Evolutionary conservation across 1,140 invertebrate genomes (phyloP), one percentile per base, ranked within the genome.

Genomic region (Drosophila erecta): DNA sequence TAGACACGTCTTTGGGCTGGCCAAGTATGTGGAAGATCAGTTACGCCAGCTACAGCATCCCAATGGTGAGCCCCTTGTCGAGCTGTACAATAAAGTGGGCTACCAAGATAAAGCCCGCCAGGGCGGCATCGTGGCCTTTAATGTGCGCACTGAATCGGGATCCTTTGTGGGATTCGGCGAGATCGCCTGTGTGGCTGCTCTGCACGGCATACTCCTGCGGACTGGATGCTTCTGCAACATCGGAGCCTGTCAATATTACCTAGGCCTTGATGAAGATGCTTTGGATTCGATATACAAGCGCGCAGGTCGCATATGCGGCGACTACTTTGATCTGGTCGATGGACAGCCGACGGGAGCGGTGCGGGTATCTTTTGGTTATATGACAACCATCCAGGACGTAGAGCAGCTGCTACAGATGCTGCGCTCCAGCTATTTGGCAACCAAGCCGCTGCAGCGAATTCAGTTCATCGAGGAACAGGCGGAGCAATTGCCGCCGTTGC

Each of bases 181-280:
- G 94, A 96, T 99, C 20, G 94, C 97, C 60, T 96, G 98, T 79
- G 95, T 99, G 93, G 96, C 97, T 0, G 95, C 97, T 69, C 90
- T 98, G 20, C 95, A 98, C 91, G 95, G 96, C 62, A 96, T 99
- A 56, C 95, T 96, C 81, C 89, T 99, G 15, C 94, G 98, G 76
- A 98, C 97, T 3, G 98, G 98, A 0, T 99, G 98, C 92, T 98
- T 99, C 91, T 99, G 98, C 92, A 99, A 99, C 93, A 96, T 98
- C 6, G 98, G 98, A 17, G 97, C 98, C 6, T 99, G 98, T 93
- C 96, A 98, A 92, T 93, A 95, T 37, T 96, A 97, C 91, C 93
- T 99, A 24, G 92, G 93, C 3, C 92, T 98, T 8, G 94, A 94
- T 0, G 94, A 95, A 41, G 90, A 95, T 4, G 95, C 97, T 40